A percentile compares a stretch with the other conserved stretches of the same genome.
Evolutionary conservation across 2,797 vertebrate species (phyloP).

Genomic region (Spea hammondii): DNA sequence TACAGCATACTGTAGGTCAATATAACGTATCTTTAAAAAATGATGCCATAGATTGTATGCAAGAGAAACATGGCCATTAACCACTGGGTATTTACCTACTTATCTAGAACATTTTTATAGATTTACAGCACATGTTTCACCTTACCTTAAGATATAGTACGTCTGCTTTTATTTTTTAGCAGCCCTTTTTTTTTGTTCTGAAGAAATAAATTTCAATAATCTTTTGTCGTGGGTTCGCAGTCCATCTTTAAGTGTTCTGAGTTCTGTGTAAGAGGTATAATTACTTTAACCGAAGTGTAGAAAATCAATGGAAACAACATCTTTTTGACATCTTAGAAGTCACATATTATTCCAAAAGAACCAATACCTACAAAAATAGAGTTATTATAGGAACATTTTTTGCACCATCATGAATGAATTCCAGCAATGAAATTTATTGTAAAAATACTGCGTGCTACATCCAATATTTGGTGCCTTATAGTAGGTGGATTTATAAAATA

Average conservation of each 20-base stretch:
- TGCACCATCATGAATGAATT: slow-evolving; percentile 2
- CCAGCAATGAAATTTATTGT: neutral
- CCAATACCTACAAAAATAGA: slow-evolving; percentile 1
- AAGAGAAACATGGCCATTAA: slow-evolving; percentile 35
- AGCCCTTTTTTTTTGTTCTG: slow-evolving; percentile 18
- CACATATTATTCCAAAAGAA: slow-evolving; percentile 10
- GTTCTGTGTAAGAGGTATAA: slow-evolving; percentile 25
- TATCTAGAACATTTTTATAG: slow-evolving; percentile 52
- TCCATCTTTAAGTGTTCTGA: slow-evolving; percentile 41
- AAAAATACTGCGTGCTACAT: slow-evolving; percentile 5
- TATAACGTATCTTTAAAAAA: slow-evolving; percentile 49
- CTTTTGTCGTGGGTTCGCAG: slow-evolving; percentile 39
- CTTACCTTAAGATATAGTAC: slow-evolving; percentile 44
- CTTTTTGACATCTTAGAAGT: slow-evolving; percentile 28
- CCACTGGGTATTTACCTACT: slow-evolving; percentile 35
- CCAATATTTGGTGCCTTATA: neutral
- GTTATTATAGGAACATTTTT: neutral
- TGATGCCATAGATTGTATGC: slow-evolving; percentile 41
- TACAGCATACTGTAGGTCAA: slow-evolving; percentile 46
- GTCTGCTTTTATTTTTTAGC: slow-evolving; percentile 22
- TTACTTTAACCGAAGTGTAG: slow-evolving; percentile 32
- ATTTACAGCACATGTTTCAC: slow-evolving; percentile 43
- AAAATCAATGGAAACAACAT: slow-evolving; percentile 43
- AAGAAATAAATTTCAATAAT: slow-evolving; percentile 45
- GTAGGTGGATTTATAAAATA: neutral